Conservation (phyloP, 2,113 vertebrate genomes). For the Trichomycterus rosablanca region DNA sequence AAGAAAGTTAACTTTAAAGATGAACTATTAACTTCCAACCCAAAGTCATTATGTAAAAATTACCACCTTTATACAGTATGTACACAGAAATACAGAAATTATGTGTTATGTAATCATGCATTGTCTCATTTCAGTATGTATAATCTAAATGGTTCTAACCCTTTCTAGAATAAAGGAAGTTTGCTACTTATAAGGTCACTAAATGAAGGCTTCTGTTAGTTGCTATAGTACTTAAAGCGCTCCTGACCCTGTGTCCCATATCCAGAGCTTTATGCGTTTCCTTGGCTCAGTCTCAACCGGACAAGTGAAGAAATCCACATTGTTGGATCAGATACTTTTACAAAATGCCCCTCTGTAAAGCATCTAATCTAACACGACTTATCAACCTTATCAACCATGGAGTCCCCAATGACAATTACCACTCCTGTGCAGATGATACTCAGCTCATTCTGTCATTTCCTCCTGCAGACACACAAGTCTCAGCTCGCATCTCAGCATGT, state of each 20-base stretch:
- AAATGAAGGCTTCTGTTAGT: constrained; percentile 11
- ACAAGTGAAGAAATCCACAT: constrained; percentile 94
- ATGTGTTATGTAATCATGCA: no score
- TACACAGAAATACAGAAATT: no score
- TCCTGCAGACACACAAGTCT: no score
- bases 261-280: constrained; percentile 90
- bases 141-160: no score
- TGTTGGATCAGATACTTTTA: constrained; percentile 90
- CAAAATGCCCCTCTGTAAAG: constrained; percentile 91
- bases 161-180: constrained; percentile 12
- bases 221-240: constrained; percentile 75
- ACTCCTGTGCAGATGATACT: no score
- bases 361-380: constrained; percentile 91
- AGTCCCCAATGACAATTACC: constrained; percentile 95
- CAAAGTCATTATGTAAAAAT: no score
- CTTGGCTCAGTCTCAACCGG: constrained; percentile 92
- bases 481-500: no score
- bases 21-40: no score
- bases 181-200: constrained; percentile 1
- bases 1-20: no score
- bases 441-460: no score
- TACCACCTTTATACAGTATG: no score
- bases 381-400: constrained; percentile 91
- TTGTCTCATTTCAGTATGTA: no score
- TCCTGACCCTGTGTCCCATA: constrained; percentile 90